phyloP scores from a whole-genome alignment of 1,140 invertebrate species.

The Agrilus planipennis region DNA sequence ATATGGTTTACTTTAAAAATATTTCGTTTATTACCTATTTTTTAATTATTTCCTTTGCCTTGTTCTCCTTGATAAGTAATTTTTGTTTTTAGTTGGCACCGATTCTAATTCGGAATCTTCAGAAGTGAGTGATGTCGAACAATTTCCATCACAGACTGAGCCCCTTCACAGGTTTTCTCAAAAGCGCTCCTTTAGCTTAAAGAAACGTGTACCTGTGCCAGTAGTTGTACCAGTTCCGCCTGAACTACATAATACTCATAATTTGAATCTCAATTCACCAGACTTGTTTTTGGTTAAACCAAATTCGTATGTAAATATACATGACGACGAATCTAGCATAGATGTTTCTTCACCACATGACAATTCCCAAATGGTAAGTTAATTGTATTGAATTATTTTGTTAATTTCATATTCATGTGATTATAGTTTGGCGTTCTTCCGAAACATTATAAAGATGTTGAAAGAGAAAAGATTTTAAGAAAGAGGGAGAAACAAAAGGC shows the following conservation, averaged over 20 bases:
- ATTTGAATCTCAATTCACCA: constrained; percentile 30
- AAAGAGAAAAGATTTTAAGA: constrained; percentile 45
- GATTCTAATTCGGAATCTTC: constrained; percentile 41
- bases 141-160: constrained; percentile 19
- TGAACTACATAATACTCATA: constrained; percentile 28
- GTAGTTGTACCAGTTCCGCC: constrained; percentile 19
- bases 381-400: constrained; percentile 4
- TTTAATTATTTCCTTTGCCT: neutral
- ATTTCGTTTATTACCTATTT: neutral
- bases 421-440: constrained; percentile 45
- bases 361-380: constrained; percentile 55
- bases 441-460: constrained; percentile 48
- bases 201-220: constrained; percentile 27
- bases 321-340: constrained; percentile 55
- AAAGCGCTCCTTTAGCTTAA: constrained; percentile 32
- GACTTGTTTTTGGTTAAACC: constrained; percentile 27
- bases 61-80: neutral
- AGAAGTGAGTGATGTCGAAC: constrained; percentile 38
- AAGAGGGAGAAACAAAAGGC: constrained; percentile 61
- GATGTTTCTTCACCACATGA: constrained; percentile 55
- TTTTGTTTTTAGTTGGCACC: constrained; percentile 19
- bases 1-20: neutral
- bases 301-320: constrained; percentile 37
- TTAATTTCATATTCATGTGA: constrained; percentile 5
- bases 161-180: constrained; percentile 25